Base-by-base conservation (phyloP, 2,888 invertebrate genomes). In the Orthonychiurus folsomi region DNA sequence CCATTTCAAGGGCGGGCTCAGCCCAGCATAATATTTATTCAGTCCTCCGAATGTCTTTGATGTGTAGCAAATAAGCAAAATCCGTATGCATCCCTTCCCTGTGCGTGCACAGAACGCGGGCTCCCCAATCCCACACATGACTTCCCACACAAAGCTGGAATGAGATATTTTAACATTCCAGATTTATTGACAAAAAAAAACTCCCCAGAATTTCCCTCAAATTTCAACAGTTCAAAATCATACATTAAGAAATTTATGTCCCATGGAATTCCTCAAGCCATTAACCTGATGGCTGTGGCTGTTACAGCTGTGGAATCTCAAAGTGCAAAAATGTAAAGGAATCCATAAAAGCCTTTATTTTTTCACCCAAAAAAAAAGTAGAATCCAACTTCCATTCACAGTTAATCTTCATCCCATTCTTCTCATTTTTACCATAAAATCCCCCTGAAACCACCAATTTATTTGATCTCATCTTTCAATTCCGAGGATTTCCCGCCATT, bases 1-100 rank as follows among this genome's bases (percentile, higher is more conserved):
- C n/a, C n/a, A n/a, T n/a, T n/a, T n/a, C n/a, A n/a, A n/a, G n/a
- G n/a, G n/a, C n/a, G n/a, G n/a, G n/a, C n/a, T n/a, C n/a, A n/a
- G n/a, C n/a, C n/a, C n/a, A n/a, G n/a, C 37, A 37, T 37, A 37
- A 37, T 37, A 37, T 37, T 37, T 37, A 37, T 37, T 37, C 37
- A 37, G 37, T 37, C 9, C n/a, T n/a, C 37, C 37, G 15, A 37
- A 37, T 37, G 37, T 37, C 37, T 37, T 37, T 37, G 37, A 37
- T 37, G 9, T 37, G 37, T 37, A 37, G 37, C 37, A 37, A 37
- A 37, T 37, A 37, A 37, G 37, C 37, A 37, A 37, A 37, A 9
- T 9, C 37, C 37, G 15, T 9, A 37, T 37, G 37, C 37, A 9
- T 9, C 37, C 5, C 37, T 37, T 9, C 37, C 5, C 37, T 37